Evolutionary conservation across 2,888 invertebrate species (phyloP).

Genomic region (Rhyacophila evoluta): DNA sequence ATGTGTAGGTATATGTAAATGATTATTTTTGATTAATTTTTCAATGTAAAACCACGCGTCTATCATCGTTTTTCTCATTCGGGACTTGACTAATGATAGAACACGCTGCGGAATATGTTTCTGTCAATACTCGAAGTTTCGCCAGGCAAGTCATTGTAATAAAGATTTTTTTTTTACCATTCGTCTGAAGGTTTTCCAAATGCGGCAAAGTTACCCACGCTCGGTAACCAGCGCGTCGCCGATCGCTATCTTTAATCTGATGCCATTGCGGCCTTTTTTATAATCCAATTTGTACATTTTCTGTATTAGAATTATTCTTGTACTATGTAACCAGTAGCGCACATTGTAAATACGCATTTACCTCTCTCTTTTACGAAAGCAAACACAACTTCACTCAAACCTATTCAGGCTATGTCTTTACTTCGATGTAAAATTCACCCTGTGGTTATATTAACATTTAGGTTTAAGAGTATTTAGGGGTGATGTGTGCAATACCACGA

Average conservation of each 20-base stretch:
- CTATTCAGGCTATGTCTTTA: too few species aligned
- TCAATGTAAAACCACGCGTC: not conserved
- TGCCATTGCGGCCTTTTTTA: not conserved
- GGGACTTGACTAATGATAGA: not conserved
- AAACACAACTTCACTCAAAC: too few species aligned
- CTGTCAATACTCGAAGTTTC: slow-evolving; percentile 12
- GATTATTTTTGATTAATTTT: not conserved
- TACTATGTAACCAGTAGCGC: not conserved
- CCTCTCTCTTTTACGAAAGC: too few species aligned
- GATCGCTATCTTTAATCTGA: not conserved
- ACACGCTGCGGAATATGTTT: not conserved
- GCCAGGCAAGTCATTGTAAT: not conserved
- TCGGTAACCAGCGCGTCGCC: not conserved
- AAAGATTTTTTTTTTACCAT: not conserved
- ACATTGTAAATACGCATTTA: too few species aligned
- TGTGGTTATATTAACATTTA: too few species aligned
- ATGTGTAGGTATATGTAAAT: too few species aligned
- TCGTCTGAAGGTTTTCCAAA: not conserved
- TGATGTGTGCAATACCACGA: too few species aligned
- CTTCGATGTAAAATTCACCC: too few species aligned
- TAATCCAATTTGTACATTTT: slow-evolving; percentile 24
- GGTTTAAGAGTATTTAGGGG: too few species aligned
- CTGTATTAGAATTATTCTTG: not conserved
- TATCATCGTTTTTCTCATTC: not conserved
- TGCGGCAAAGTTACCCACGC: not conserved